Percentiles rank a stretch among this genome's conserved stretches.
Evolutionary conservation across 2,113 vertebrate genomes (phyloP).

Genomic region (Regulus satrapa): DNA sequence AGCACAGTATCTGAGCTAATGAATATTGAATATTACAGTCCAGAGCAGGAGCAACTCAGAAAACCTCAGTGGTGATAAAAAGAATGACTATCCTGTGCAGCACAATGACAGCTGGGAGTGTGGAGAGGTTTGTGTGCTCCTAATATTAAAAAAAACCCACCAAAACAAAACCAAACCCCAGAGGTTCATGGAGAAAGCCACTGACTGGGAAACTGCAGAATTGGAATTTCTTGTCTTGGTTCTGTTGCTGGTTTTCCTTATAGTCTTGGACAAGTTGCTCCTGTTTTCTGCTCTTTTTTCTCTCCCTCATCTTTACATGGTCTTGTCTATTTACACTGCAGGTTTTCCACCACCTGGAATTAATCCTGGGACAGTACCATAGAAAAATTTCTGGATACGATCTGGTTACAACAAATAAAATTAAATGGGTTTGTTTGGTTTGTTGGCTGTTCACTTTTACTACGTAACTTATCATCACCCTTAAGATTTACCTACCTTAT

Average conservation of each 20-base stretch:
- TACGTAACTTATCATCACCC: not conserved
- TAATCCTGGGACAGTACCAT: constrained; percentile 5
- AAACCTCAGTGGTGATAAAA: not conserved
- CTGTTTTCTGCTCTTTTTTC: not conserved
- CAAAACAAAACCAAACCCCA: not conserved
- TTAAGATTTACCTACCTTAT: not conserved
- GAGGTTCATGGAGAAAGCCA: not conserved
- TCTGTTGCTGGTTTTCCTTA: not conserved
- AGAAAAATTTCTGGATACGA: not conserved
- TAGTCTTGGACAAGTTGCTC: not conserved
- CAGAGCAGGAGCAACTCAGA: not conserved
- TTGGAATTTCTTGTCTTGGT: not conserved
- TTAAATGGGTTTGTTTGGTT: not conserved
- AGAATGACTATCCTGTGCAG: not conserved
- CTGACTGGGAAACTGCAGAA: not conserved
- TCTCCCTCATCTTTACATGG: not conserved
- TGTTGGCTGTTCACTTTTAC: constrained; percentile 11
- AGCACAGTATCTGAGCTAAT: not conserved
- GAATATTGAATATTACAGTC: not conserved
- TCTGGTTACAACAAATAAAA: not conserved
- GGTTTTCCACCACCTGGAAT: not conserved
- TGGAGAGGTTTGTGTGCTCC: not conserved
- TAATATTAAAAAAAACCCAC: not conserved
- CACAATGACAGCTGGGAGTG: not conserved
- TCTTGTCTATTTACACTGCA: not conserved